These are phyloP conservation scores for Sylvietta virens DNA, from an alignment of 2,113 vertebrate species.

Conservation along the genomic window DNA sequence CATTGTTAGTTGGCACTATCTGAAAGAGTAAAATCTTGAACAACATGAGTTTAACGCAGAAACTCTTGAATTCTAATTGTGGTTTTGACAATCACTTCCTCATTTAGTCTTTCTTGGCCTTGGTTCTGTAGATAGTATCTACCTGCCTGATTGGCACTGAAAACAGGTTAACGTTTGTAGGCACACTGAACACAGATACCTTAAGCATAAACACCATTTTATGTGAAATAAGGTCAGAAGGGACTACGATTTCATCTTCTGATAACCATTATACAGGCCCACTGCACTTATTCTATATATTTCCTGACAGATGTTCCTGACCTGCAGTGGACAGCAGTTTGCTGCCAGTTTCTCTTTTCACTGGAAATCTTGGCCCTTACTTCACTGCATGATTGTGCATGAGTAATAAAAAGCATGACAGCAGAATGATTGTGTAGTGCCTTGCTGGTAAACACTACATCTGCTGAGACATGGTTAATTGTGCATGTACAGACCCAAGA, in stretches of 20 bases:
- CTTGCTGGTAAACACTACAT: not conserved
- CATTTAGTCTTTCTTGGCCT: slow-evolving; percentile 27
- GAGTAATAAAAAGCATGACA: not conserved
- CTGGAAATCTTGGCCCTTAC: not conserved
- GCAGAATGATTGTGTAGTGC: not conserved
- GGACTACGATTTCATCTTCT: not conserved
- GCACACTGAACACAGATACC: not conserved
- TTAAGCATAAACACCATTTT: not conserved
- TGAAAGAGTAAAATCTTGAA: slow-evolving; percentile 26
- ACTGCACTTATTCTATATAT: not conserved
- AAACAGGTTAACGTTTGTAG: not conserved
- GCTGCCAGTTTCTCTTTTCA: not conserved
- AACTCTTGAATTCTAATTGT: slow-evolving; percentile 17
- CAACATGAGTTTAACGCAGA: not conserved
- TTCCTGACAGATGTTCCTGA: not conserved
- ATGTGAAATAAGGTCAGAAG: not conserved
- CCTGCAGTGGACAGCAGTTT: not conserved
- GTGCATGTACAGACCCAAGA: not conserved
- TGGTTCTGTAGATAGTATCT: slow-evolving; percentile 38
- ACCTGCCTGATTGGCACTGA: not conserved
- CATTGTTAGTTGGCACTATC: not conserved
- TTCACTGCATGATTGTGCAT: not conserved
- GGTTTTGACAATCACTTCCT: slow-evolving; percentile 35
- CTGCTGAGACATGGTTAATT: not conserved
- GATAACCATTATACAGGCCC: not conserved